These are phyloP conservation scores for Rana temporaria DNA, from an alignment of 2,113 vertebrate species.

Conservation along the genomic window DNA sequence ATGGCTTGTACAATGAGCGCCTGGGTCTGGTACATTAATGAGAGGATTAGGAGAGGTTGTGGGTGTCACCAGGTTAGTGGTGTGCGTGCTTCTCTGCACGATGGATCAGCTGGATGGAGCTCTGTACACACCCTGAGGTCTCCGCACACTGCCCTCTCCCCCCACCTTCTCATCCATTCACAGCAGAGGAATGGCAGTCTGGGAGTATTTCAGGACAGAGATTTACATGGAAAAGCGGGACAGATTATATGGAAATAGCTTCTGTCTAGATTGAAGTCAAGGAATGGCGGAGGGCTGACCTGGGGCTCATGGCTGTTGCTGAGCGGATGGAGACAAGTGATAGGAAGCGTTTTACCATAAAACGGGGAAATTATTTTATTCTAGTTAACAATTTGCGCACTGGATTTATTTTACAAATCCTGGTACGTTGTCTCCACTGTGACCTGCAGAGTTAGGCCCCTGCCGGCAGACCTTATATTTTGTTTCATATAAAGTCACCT, in stretches of 20 bases:
- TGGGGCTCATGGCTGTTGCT: not conserved
- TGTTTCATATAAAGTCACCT: too few species aligned
- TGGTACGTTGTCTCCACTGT: too few species aligned
- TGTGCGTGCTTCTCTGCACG: conserved; percentile 42
- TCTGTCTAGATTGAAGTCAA: not conserved
- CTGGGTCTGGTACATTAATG: too few species aligned
- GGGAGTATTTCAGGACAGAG: conserved; percentile 47
- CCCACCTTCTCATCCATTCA: conserved; percentile 1
- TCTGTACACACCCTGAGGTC: not conserved
- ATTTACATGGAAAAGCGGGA: conserved; percentile 7
- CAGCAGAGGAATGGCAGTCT: not conserved
- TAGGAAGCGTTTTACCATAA: too few species aligned
- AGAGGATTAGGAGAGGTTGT: too few species aligned
- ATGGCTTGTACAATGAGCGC: too few species aligned
- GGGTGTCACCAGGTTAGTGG: not conserved
- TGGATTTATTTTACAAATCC: too few species aligned
- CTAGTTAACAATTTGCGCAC: too few species aligned
- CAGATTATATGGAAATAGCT: conserved; percentile 20
- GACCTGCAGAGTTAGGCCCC: too few species aligned
- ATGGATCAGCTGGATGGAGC: not conserved
- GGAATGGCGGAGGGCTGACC: not conserved
- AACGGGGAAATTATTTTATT: too few species aligned
- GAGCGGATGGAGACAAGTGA: too few species aligned
- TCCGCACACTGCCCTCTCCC: not conserved
- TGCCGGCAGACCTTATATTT: too few species aligned